A percentile compares a stretch with the other conserved stretches of the same genome.
phyloP scores from a whole-genome alignment of 1,140 invertebrate genomes.

The Aethina tumida region DNA sequence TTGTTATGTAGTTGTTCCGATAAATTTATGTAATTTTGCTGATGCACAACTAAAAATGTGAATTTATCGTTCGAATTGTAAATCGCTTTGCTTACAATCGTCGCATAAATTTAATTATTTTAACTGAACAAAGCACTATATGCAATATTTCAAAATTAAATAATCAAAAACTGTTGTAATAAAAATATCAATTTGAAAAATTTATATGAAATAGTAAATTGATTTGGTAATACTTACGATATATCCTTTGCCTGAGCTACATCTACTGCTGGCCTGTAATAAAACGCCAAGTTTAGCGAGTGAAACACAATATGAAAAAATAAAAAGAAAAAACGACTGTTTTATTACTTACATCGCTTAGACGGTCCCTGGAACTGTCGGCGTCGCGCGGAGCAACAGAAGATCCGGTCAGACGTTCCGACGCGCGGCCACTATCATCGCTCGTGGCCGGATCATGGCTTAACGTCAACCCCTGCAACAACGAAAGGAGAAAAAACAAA shows the following conservation, averaged over 20 bases:
- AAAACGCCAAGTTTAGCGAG: constrained; percentile 14
- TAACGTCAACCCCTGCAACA: constrained; percentile 54
- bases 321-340: constrained; percentile 4
- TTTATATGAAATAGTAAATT: too few relatives aligned
- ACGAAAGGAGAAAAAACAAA: constrained; percentile 26
- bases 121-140: too few relatives aligned
- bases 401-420: constrained; percentile 62
- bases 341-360: constrained; percentile 62
- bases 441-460: constrained; percentile 63
- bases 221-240: constrained; percentile 60
- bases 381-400: constrained; percentile 60
- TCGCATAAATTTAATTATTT: too few relatives aligned
- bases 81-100: too few relatives aligned
- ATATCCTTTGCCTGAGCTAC: constrained; percentile 81
- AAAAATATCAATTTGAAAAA: too few relatives aligned
- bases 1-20: too few relatives aligned
- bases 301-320: constrained; percentile 3
- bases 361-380: constrained; percentile 67
- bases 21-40: too few relatives aligned
- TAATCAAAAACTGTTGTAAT: too few relatives aligned
- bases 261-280: constrained; percentile 69
- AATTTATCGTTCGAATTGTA: too few relatives aligned
- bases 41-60: too few relatives aligned
- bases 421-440: constrained; percentile 67
- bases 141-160: too few relatives aligned